Evolutionary conservation across 1,140 invertebrate genomes (phyloP).

Genomic region (Branchinecta lindahli): DNA sequence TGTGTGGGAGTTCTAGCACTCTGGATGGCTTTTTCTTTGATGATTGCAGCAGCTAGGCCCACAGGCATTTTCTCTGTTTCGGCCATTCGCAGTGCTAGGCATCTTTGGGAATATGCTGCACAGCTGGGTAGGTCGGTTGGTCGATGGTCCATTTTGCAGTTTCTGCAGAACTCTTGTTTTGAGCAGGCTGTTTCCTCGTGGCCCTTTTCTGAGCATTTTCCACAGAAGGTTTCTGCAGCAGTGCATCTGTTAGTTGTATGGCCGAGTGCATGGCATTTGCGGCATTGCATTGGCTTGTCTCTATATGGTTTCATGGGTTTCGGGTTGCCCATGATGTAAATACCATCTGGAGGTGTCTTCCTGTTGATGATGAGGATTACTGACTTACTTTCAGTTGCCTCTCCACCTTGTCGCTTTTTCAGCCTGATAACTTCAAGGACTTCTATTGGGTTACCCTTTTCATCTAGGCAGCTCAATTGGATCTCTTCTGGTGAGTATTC

Average conservation of each 20-base stretch:
- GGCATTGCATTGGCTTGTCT: not conserved
- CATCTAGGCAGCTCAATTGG: not conserved
- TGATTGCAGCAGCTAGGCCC: not conserved
- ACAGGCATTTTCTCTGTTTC: not conserved
- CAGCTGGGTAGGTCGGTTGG: not conserved
- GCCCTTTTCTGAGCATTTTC: not conserved
- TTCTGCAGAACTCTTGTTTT: not conserved
- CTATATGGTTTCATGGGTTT: not conserved
- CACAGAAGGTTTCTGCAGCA: not conserved
- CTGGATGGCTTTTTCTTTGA: not conserved
- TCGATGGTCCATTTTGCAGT: not conserved
- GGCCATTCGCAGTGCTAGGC: not conserved
- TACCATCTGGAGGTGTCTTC: not conserved
- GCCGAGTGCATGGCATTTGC: not conserved
- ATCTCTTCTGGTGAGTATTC: not conserved
- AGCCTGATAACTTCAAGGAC: not conserved
- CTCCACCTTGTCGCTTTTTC: not conserved
- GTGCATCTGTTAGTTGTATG: not conserved
- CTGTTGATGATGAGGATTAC: not conserved
- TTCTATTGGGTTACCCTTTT: not conserved
- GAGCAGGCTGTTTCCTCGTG: not conserved
- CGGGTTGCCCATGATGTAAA: not conserved
- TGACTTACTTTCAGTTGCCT: constrained; percentile 5
- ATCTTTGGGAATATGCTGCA: not conserved
- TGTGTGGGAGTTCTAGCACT: not conserved